Percentiles rank a stretch among this genome's conserved stretches.
These are phyloP conservation scores for Heliconius erato DNA, from an alignment of 2,888 invertebrate genomes.

Conservation along the genomic window DNA sequence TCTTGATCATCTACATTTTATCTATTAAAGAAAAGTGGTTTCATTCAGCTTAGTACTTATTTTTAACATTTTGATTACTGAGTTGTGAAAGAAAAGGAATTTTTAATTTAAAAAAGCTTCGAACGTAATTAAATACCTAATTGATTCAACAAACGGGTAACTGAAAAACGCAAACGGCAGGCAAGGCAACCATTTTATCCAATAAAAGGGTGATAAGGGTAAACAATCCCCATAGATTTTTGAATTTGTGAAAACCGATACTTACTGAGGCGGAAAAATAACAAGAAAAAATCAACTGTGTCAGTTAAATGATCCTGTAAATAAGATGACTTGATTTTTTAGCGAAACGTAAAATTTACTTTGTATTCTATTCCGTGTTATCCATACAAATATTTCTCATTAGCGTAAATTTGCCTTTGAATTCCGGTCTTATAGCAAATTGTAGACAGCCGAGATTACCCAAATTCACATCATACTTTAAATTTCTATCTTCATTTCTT, in stretches of 20 bases:
- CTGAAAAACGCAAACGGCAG: conserved; percentile 29
- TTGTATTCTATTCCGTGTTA: neutral
- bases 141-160: conserved; percentile 36
- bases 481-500: neutral
- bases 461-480: neutral
- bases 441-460: neutral
- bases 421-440: neutral
- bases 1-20: neutral
- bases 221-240: conserved; percentile 36
- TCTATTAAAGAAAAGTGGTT: neutral
- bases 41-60: neutral
- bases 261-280: conserved; percentile 7
- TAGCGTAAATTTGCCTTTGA: neutral
- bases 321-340: conserved; percentile 4
- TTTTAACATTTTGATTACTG: conserved; percentile 2
- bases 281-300: conserved; percentile 11
- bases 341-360: neutral
- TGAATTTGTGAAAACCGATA: conserved; percentile 7
- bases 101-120: conserved; percentile 25
- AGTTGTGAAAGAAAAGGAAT: neutral
- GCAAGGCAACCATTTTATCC: conserved; percentile 37
- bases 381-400: neutral
- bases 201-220: conserved; percentile 44
- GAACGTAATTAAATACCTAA: conserved; percentile 21
- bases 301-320: conserved; percentile 25